These are phyloP conservation scores for Nesometra sesokonis DNA, from an alignment of 35 echinoderm and acorn worm species.

Conservation along the genomic window DNA sequence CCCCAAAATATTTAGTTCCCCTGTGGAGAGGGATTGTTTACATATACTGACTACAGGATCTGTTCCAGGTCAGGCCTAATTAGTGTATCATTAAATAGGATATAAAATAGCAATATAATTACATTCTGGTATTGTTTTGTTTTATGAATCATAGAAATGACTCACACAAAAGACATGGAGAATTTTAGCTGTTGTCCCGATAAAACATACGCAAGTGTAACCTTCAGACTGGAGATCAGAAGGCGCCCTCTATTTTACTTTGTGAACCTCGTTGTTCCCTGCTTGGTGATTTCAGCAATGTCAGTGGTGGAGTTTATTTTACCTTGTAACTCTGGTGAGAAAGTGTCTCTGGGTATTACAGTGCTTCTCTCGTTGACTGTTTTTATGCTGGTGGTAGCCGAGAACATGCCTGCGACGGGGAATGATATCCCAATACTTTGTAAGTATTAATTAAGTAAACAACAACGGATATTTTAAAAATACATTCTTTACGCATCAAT, in stretches of 20 bases:
- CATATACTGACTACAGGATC: too few species aligned
- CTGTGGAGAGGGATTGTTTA: too few species aligned
- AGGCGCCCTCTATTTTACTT: constrained; percentile 91
- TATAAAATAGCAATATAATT: too few species aligned
- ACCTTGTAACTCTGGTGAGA: constrained; percentile 94
- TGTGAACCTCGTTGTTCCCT: constrained; percentile 84
- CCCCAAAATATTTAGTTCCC: too few species aligned
- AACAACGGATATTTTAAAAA: neutral
- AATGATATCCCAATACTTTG: constrained; percentile 76
- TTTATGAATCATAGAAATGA: neutral
- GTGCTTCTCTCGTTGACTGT: constrained; percentile 90
- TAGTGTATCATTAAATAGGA: too few species aligned
- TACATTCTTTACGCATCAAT: neutral
- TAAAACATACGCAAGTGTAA: constrained; percentile 78
- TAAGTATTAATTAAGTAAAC: too few species aligned
- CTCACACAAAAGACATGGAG: neutral
- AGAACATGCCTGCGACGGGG: constrained; percentile 92
- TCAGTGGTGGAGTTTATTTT: constrained; percentile 86
- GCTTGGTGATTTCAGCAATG: constrained; percentile 88
- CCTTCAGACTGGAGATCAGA: constrained; percentile 56
- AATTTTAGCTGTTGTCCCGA: constrained; percentile 58
- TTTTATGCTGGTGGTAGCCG: constrained; percentile 89
- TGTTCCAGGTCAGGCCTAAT: too few species aligned
- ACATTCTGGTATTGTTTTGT: neutral
- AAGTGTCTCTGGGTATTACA: constrained; percentile 93